Evolutionary conservation across 1,140 invertebrate species (phyloP).

Genomic region (Periplaneta americana): DNA sequence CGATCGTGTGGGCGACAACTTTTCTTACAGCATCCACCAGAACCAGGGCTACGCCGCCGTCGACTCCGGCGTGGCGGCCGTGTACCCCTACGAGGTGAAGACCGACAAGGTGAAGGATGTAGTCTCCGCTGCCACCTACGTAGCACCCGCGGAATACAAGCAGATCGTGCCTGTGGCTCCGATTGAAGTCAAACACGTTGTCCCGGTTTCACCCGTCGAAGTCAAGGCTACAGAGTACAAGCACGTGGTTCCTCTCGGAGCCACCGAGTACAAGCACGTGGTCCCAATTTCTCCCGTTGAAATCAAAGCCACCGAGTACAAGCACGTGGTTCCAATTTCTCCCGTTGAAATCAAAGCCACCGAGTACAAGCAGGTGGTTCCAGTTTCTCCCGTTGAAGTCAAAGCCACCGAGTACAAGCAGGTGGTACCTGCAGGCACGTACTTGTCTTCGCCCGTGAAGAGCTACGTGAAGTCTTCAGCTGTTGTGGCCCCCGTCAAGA

Average conservation of each 20-base stretch:
- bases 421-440: too few species aligned
- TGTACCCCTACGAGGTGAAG: neutral
- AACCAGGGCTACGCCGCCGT: neutral
- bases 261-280: neutral
- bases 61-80: neutral
- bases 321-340: neutral
- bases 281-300: neutral
- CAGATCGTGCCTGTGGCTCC: neutral
- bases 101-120: neutral
- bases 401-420: neutral
- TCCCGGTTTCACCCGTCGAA: neutral
- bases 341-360: neutral
- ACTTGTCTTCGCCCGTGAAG: too few species aligned
- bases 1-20: neutral
- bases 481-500: neutral
- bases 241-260: neutral
- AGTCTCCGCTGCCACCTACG: neutral
- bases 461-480: neutral
- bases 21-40: neutral
- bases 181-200: neutral
- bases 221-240: neutral
- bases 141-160: neutral
- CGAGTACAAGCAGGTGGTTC: neutral
- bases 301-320: neutral
- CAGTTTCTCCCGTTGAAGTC: neutral